Conservation (phyloP, 2,888 invertebrate genomes). For the Magallana nippona region DNA sequence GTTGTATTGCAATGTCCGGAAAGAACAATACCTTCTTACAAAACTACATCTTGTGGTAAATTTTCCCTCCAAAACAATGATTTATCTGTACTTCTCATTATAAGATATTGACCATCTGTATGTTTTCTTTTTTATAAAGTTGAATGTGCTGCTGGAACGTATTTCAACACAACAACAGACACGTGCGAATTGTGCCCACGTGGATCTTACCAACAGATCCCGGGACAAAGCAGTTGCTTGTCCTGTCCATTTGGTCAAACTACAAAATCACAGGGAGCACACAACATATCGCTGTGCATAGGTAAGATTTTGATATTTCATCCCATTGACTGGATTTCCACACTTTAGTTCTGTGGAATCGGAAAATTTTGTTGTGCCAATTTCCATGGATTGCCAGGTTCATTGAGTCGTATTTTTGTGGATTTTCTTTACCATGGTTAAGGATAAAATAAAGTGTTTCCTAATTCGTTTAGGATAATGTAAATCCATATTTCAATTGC, state of each 20-base stretch:
- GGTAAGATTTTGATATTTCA: not conserved
- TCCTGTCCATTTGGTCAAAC: constrained; percentile 49
- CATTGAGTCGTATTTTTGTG: no score
- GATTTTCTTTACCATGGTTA: no score
- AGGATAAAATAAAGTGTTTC: no score
- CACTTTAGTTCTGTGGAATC: not conserved
- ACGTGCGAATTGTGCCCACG: constrained; percentile 48
- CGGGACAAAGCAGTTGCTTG: constrained; percentile 42
- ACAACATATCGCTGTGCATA: not conserved
- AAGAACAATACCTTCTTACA: constrained; percentile 35
- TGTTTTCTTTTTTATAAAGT: constrained; percentile 38
- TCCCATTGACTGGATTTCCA: no score
- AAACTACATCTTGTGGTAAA: constrained; percentile 39
- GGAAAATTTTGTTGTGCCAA: not conserved
- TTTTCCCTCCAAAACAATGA: no score
- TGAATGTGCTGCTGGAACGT: constrained; percentile 49
- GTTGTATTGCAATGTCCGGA: constrained; percentile 15
- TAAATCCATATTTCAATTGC: no score
- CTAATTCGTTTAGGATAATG: no score
- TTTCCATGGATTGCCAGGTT: no score
- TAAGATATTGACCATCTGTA: no score
- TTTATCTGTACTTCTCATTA: no score
- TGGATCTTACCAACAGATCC: constrained; percentile 49
- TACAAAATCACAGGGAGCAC: constrained; percentile 43
- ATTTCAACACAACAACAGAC: constrained; percentile 35